These are phyloP conservation scores for Nicator chloris DNA, from an alignment of 2,113 vertebrate genomes.

Conservation along the genomic window DNA sequence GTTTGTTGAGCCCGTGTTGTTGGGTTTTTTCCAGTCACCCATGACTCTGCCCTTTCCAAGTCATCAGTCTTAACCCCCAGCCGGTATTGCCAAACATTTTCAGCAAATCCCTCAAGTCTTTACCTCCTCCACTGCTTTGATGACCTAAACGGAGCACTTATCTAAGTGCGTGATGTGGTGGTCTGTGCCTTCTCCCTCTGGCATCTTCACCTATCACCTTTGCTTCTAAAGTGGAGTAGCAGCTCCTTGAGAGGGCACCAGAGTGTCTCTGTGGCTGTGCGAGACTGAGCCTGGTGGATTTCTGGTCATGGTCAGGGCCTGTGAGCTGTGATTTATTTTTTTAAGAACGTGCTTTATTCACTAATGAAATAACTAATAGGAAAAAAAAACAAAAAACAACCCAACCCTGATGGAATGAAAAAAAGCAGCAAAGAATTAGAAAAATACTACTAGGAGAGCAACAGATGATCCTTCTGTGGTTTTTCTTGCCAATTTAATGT, in stretches of 20 bases:
- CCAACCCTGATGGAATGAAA: background rate
- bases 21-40: background rate
- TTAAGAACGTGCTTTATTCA: background rate
- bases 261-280: background rate
- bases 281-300: background rate
- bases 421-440: background rate
- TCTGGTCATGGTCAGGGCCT: background rate
- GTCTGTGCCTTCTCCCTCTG: background rate
- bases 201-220: background rate
- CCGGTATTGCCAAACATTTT: background rate
- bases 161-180: fast-evolving
- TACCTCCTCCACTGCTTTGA: background rate
- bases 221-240: background rate
- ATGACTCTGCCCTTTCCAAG: background rate
- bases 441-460: background rate
- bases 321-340: background rate
- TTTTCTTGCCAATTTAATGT: background rate
- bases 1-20: background rate
- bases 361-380: background rate
- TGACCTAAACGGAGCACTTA: background rate
- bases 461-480: background rate
- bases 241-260: background rate
- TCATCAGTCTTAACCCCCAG: background rate
- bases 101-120: background rate
- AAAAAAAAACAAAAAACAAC: background rate